phyloP scores from a whole-genome alignment of 1,140 invertebrate species.

The Liolophura sinensis region DNA sequence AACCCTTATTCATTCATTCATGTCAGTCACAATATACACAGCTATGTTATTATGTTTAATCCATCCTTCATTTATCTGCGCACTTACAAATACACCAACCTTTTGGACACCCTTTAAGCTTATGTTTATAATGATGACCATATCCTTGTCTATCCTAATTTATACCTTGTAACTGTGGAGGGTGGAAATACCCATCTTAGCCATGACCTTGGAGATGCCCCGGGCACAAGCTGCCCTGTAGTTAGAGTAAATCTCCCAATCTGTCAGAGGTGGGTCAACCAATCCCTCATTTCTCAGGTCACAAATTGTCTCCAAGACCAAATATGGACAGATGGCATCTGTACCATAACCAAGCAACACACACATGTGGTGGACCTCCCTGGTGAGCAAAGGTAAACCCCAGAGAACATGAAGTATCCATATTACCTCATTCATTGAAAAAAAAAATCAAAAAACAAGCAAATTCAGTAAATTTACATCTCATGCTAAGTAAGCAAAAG shows the following conservation, averaged over 20 bases:
- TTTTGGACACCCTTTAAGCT: too few species aligned
- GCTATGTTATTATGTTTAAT: too few species aligned
- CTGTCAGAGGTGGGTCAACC: conserved; percentile 73
- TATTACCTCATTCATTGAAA: neutral
- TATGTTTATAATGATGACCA: too few species aligned
- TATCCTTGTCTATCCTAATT: too few species aligned
- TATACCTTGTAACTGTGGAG: conserved; percentile 94
- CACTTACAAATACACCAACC: too few species aligned
- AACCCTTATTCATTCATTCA: too few species aligned
- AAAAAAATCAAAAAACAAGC: too few species aligned
- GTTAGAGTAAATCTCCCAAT: conserved; percentile 83
- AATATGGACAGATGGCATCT: conserved; percentile 95
- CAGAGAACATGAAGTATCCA: neutral
- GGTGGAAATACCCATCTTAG: conserved; percentile 99
- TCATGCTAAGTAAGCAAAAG: too few species aligned
- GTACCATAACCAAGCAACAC: conserved; percentile 95
- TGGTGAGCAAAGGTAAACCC: conserved; percentile 29
- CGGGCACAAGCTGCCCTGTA: conserved; percentile 64
- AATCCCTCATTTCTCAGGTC: conserved; percentile 81
- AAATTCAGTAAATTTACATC: too few species aligned
- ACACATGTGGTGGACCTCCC: conserved; percentile 96
- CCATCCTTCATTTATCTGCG: too few species aligned
- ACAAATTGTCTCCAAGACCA: conserved; percentile 91
- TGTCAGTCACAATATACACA: too few species aligned
- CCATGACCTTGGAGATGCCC: conserved; percentile 80